Percentiles rank a stretch among this genome's conserved stretches.
Conservation (phyloP, 2,888 invertebrate species). For the Lepetodrilus schrolli region DNA sequence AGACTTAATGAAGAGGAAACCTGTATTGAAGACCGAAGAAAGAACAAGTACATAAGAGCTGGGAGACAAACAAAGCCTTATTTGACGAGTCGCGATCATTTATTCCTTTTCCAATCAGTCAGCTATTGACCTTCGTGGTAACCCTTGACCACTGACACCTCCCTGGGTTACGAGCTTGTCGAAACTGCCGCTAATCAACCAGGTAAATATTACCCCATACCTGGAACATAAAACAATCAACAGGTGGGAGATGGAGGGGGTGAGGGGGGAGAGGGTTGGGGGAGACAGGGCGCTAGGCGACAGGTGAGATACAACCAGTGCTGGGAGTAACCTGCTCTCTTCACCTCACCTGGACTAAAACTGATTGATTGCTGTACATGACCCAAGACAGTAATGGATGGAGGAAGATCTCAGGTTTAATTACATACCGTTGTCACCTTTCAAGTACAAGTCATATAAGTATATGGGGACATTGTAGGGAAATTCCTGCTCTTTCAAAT, state of each 20-base stretch:
- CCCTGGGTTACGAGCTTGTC: background rate
- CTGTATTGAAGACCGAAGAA: constrained; percentile 13
- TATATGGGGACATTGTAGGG: background rate
- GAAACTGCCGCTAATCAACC: background rate
- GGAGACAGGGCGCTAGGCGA: background rate
- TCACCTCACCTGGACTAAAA: background rate
- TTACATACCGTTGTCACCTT: background rate
- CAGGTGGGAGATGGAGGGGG: constrained; percentile 4
- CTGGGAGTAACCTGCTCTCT: background rate
- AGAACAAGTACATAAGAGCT: background rate
- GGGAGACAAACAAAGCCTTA: constrained; percentile 16
- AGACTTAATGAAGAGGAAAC: constrained; percentile 30
- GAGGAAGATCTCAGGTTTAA: background rate
- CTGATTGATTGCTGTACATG: constrained; percentile 4
- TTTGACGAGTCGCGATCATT: constrained; percentile 11
- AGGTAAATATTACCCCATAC: constrained; percentile 18
- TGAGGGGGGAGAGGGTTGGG: no score
- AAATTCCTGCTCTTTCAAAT: no score
- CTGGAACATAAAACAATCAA: constrained; percentile 23
- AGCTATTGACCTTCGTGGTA: background rate
- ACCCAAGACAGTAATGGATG: constrained; percentile 8
- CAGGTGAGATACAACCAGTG: background rate
- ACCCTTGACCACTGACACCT: background rate
- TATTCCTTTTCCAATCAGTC: background rate
- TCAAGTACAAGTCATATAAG: background rate